Evolutionary conservation across 2,888 invertebrate genomes (phyloP), one percentile per base, ranked within the genome.

Genomic region (Villa cingulata): DNA sequence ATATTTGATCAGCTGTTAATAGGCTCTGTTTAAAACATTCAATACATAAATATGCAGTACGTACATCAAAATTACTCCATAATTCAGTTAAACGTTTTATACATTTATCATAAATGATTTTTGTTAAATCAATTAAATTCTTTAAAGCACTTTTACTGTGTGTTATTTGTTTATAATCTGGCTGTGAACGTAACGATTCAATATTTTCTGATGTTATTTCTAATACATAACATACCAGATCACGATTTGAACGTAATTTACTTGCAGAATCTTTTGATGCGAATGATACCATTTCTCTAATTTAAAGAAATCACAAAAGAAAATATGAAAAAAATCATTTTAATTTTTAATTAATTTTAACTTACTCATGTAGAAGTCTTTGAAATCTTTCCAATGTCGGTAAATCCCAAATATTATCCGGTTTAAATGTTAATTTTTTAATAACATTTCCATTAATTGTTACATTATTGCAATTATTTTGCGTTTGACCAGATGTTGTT

Each of bases 201-300:
- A 68, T 53, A 36, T 59, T 60, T 3, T 45, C 41, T 1, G 56
- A 52, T 0, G 63, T 50, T 7, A 60, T 53, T 56, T 73, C 70
- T 23, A 78, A 59, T 12, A 75, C 64, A 55, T 75, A 78, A n/a
- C 70, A 70, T 49, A 76, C 75, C 38, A 80, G 65, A 9, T 74
- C 73, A 1, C 62, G 60, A 44, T 74, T 72, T 14, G 71, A 67
- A 56, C 72, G 72, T 27, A 80, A 56, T 29, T 66, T 54, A 29
- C 62, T 66, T 1, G 71, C 64, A 49, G 73, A 67, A 15, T 68
- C 65, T 2, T 63, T 55, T 3, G 70, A 63, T 1, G 74, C 66
- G 73, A 76, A 78, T 7, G 70, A 58, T 4, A 75, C 72, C 14
- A 66, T 27, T 38, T 37, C 27, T 15, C 27, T 27, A 29, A 29